Conservation (phyloP, 2,888 invertebrate species). For the Trachelus iudaicus region DNA sequence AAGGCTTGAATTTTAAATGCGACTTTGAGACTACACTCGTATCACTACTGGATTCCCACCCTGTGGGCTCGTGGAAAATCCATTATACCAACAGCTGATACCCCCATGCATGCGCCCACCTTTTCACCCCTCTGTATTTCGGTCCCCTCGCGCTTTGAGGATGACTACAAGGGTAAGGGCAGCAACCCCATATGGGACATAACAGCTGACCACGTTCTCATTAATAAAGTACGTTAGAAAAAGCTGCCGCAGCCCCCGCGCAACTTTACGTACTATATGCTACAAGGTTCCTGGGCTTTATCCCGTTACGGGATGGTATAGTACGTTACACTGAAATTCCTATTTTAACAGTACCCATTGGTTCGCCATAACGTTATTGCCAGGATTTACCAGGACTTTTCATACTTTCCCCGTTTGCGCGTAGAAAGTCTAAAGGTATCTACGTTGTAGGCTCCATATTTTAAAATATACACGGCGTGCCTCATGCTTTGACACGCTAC, state of each 20-base stretch:
- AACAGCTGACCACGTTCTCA: constrained; percentile 63
- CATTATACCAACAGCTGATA: constrained; percentile 58
- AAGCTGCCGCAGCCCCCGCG: constrained; percentile 24
- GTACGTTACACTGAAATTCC: neutral
- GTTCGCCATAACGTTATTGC: neutral
- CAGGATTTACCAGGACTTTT: neutral
- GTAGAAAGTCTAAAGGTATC: neutral
- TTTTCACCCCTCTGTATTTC: constrained; percentile 14
- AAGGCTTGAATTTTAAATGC: neutral
- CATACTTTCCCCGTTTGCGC: neutral
- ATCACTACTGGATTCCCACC: neutral
- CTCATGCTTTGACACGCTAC: neutral
- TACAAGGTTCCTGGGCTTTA: neutral
- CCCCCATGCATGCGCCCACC: constrained; percentile 47
- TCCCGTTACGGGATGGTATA: neutral
- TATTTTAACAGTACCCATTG: neutral
- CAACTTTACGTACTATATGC: constrained; percentile 28
- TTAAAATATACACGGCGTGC: neutral
- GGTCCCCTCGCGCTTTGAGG: constrained; percentile 8
- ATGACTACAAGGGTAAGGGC: constrained; percentile 24
- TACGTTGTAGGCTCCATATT: too few relatives aligned
- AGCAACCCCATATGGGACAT: constrained; percentile 46
- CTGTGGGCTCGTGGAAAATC: neutral
- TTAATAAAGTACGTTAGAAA: constrained; percentile 63
- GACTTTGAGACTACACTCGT: neutral